Conservation (phyloP, 2,797 vertebrate species). For the Bucorvus abyssinicus region DNA sequence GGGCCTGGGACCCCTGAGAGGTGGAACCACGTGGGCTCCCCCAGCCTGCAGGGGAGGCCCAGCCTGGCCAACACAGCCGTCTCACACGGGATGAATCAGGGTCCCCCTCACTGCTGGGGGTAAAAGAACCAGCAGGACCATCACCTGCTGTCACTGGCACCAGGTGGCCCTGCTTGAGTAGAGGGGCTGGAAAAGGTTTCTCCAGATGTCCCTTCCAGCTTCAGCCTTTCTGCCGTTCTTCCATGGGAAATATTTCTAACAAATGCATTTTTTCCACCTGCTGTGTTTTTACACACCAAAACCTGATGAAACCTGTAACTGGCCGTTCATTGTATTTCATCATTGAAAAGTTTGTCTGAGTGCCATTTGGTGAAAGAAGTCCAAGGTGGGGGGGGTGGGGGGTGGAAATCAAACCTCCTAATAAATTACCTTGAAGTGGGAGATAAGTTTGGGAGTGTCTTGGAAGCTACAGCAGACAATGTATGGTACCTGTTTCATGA, state of each 20-base stretch:
- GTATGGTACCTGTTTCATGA: not conserved
- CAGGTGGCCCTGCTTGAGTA: too few relatives aligned
- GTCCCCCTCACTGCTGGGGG: not conserved
- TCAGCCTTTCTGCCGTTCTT: not conserved
- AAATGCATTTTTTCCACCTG: not conserved
- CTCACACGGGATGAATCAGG: not conserved
- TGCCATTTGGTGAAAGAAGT: not conserved
- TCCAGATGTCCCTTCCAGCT: too few relatives aligned
- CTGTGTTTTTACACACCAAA: not conserved
- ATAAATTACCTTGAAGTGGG: not conserved
- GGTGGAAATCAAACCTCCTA: not conserved
- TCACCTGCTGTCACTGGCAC: not conserved
- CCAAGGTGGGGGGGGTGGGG: too few relatives aligned
- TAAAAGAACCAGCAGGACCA: accelerated
- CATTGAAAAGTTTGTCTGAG: not conserved
- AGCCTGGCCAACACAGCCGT: not conserved
- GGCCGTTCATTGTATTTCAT: not conserved
- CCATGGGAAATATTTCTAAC: not conserved
- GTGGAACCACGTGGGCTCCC: not conserved
- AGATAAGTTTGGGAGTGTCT: not conserved
- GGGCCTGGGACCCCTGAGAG: not conserved
- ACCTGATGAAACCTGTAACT: not conserved
- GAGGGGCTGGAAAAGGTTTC: too few relatives aligned
- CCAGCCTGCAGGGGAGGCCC: not conserved
- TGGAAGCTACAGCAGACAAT: not conserved